Percentiles rank a stretch among this genome's conserved stretches.
phyloP scores from a whole-genome alignment of 2,797 vertebrate species.

The Betta splendens region DNA sequence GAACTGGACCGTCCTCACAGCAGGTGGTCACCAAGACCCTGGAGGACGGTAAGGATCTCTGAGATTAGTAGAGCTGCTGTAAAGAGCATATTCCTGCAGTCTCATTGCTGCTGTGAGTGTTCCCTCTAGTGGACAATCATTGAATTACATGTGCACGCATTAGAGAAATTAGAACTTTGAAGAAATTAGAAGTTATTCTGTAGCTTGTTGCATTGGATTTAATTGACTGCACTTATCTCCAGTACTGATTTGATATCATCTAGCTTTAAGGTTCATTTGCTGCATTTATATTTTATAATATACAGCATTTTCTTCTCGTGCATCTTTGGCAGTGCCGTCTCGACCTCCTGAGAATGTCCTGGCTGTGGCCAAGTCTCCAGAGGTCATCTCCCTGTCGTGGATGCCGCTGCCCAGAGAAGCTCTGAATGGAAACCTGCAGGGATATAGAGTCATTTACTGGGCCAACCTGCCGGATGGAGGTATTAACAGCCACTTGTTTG shows the following conservation, averaged over 20 bases:
- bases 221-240: no score
- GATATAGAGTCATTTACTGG: conserved; percentile 98
- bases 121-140: conserved; percentile 60
- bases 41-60: conserved; percentile 93
- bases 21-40: conserved; percentile 96
- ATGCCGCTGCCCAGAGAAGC: conserved; percentile 91
- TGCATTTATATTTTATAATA: no score
- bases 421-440: conserved; percentile 96
- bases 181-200: no score
- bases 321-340: conserved; percentile 87
- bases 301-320: not conserved
- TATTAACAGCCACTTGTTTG: conserved; percentile 62
- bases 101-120: conserved; percentile 22
- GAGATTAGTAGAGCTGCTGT: no score
- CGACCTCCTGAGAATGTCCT: conserved; percentile 95
- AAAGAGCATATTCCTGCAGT: no score
- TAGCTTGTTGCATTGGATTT: no score
- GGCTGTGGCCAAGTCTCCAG: conserved; percentile 94
- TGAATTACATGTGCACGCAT: conserved; percentile 31
- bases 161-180: no score
- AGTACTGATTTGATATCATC: not conserved
- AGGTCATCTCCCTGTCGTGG: conserved; percentile 97
- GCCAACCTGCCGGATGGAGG: conserved; percentile 98
- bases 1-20: conserved; percentile 97
- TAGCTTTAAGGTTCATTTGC: no score